A percentile compares a stretch with the other conserved stretches of the same genome.
These are phyloP conservation scores for Chelidonichthys spinosus DNA, from an alignment of 2,797 vertebrate genomes.

Conservation along the genomic window DNA sequence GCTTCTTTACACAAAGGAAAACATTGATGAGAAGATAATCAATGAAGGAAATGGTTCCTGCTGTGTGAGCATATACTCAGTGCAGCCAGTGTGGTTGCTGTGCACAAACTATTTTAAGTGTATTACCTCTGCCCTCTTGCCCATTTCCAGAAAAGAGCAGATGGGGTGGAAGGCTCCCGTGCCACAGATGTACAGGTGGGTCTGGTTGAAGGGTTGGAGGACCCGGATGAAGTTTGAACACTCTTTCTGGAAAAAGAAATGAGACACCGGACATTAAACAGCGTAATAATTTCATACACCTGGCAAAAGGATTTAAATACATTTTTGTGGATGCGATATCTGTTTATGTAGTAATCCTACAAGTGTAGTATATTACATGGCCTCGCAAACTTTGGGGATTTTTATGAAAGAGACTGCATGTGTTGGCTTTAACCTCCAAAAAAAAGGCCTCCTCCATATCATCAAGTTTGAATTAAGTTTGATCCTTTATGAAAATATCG, in stretches of 20 bases:
- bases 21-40: constrained; percentile 54
- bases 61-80: not conserved
- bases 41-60: constrained; percentile 32
- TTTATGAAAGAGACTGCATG: constrained; percentile 35
- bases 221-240: constrained; percentile 98
- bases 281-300: not conserved
- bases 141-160: constrained; percentile 95
- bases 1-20: constrained; percentile 63
- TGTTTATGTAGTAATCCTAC: constrained; percentile 48
- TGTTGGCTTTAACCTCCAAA: constrained; percentile 28
- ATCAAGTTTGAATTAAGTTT: constrained; percentile 49
- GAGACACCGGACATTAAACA: constrained; percentile 27
- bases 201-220: constrained; percentile 94
- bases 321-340: constrained; percentile 8
- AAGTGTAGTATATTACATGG: constrained; percentile 10
- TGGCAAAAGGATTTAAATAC: constrained; percentile 44
- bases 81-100: not conserved
- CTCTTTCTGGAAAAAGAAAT: constrained; percentile 88
- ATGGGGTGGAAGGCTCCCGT: constrained; percentile 98
- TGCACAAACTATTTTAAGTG: not conserved
- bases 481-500: constrained; percentile 52
- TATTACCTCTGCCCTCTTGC: constrained; percentile 95
- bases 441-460: constrained; percentile 11
- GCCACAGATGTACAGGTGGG: constrained; percentile 95
- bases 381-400: constrained; percentile 20